Evolutionary conservation across 2,113 vertebrate genomes (phyloP).

Genomic region (Chaenogobius annularis): DNA sequence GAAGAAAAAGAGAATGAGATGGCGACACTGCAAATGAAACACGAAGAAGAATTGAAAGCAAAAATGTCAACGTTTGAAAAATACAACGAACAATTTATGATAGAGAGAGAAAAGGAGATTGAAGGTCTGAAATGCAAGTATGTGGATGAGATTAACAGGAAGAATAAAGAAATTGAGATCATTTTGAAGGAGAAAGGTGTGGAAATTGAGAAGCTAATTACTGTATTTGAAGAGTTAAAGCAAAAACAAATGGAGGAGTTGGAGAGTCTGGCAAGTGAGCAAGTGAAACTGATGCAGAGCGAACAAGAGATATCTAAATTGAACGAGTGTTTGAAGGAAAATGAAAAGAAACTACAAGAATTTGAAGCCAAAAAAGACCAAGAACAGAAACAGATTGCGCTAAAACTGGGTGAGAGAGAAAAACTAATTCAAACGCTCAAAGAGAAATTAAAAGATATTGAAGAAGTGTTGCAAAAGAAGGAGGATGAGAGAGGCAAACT

Average conservation of each 20-base stretch:
- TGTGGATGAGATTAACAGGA: neutral
- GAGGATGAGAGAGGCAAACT: conserved; percentile 49
- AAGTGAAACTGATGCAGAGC: conserved; percentile 9
- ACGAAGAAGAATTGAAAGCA: conserved; percentile 28
- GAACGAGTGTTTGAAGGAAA: conserved; percentile 16
- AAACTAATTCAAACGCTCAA: conserved; percentile 29
- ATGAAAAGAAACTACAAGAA: conserved; percentile 6
- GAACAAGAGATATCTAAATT: conserved; percentile 20
- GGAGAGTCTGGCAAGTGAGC: neutral
- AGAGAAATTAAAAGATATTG: conserved; percentile 30
- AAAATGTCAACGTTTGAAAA: conserved; percentile 35
- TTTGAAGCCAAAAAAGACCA: conserved; percentile 10
- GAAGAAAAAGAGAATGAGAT: conserved; percentile 29
- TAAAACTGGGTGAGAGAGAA: conserved; percentile 38
- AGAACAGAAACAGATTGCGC: conserved; percentile 35
- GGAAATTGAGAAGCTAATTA: conserved; percentile 2
- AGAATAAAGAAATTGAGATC: conserved; percentile 10
- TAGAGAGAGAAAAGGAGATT: neutral
- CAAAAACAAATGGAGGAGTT: neutral
- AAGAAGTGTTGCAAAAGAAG: conserved; percentile 41
- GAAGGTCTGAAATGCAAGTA: neutral
- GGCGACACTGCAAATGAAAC: conserved; percentile 13
- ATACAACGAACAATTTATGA: neutral
- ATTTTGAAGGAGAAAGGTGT: conserved; percentile 8
- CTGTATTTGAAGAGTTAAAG: neutral